Conservation (phyloP, 2,888 invertebrate genomes). For the Eilema sororculum region DNA sequence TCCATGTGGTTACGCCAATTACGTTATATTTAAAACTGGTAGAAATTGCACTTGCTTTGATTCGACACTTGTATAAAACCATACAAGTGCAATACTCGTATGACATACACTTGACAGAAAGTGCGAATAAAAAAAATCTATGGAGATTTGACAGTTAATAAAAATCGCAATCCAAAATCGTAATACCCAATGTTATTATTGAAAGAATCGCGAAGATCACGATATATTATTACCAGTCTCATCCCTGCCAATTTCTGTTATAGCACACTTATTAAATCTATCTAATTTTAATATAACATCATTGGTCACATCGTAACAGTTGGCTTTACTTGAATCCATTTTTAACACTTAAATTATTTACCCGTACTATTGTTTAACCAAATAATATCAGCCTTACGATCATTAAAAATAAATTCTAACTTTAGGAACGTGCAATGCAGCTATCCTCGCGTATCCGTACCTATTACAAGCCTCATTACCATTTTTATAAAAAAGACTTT, state of each 20-base stretch:
- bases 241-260: too few relatives aligned
- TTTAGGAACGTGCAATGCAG: slow-evolving; percentile 80
- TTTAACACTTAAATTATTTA: slow-evolving; percentile 68
- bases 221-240: too few relatives aligned
- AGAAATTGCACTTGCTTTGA: background rate
- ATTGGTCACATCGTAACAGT: slow-evolving; percentile 32
- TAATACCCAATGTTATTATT: too few relatives aligned
- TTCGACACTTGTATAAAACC: background rate
- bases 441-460: slow-evolving; percentile 69
- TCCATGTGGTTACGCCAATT: slow-evolving; percentile 52
- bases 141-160: too few relatives aligned
- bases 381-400: slow-evolving; percentile 75
- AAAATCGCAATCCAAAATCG: too few relatives aligned
- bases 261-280: too few relatives aligned
- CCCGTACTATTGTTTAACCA: slow-evolving; percentile 79
- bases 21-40: background rate
- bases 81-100: background rate
- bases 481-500: slow-evolving; percentile 29
- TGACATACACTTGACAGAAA: background rate
- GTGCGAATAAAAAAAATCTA: too few relatives aligned
- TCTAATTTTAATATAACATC: background rate
- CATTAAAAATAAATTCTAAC: slow-evolving; percentile 80
- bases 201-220: too few relatives aligned
- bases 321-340: slow-evolving; percentile 57
- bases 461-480: slow-evolving; percentile 60